phyloP scores from a whole-genome alignment of 92 coral and sea anemone species.

The Parazoanthus swiftii region DNA sequence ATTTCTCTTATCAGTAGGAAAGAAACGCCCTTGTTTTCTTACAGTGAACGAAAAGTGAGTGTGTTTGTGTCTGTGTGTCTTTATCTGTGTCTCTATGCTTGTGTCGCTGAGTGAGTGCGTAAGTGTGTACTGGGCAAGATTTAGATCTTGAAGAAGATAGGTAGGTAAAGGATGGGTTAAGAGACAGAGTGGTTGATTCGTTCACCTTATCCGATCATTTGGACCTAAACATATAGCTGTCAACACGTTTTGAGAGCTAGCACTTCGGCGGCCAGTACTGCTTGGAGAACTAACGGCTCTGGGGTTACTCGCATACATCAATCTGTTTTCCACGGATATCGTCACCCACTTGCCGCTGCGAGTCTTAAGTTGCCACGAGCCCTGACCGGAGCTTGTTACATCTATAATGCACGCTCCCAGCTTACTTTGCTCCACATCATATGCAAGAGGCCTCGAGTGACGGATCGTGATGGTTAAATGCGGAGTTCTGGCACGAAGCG shows the following conservation, averaged over 20 bases:
- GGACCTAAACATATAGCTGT: background rate
- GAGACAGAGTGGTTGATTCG: too few relatives aligned
- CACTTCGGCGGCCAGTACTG: background rate
- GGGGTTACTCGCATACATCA: too few relatives aligned
- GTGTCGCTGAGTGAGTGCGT: too few relatives aligned
- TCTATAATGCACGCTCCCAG: slow-evolving; percentile 13
- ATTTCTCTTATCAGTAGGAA: too few relatives aligned
- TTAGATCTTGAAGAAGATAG: too few relatives aligned
- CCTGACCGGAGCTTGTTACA: slow-evolving; percentile 9
- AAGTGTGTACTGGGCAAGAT: background rate
- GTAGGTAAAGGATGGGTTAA: too few relatives aligned
- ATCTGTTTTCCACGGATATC: background rate
- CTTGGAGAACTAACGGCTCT: background rate
- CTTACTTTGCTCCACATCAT: background rate
- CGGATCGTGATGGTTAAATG: background rate
- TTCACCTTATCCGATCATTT: background rate
- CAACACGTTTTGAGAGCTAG: background rate
- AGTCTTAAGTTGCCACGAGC: slow-evolving; percentile 14
- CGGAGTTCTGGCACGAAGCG: background rate
- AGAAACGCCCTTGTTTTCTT: too few relatives aligned
- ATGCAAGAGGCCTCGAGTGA: background rate
- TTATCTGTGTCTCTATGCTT: too few relatives aligned
- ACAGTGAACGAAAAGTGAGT: too few relatives aligned
- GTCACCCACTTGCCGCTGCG: background rate
- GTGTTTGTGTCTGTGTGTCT: too few relatives aligned